These are phyloP conservation scores for Oenanthe oenanthe DNA, from an alignment of 2,113 vertebrate species.

Conservation along the genomic window DNA sequence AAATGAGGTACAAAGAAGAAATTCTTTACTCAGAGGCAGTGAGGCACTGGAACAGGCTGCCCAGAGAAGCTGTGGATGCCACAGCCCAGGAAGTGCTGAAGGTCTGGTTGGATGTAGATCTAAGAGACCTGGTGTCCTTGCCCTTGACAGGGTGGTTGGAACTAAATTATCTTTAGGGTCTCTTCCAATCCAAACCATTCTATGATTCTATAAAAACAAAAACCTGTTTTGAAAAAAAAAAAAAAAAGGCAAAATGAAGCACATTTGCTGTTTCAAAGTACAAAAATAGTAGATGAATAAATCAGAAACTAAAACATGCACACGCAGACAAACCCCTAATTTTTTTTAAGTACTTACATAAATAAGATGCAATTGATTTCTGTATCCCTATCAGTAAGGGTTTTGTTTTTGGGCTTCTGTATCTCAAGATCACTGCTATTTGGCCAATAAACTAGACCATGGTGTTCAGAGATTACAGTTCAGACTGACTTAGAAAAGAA, in stretches of 20 bases:
- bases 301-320: not conserved
- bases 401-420: not conserved
- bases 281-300: not conserved
- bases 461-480: not conserved
- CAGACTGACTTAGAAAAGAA: not conserved
- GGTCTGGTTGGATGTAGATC: not conserved
- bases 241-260: not conserved
- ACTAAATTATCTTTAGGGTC: not conserved
- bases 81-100: not conserved
- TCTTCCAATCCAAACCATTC: not conserved
- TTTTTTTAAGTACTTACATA: not conserved
- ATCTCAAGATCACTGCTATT: not conserved
- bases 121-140: not conserved
- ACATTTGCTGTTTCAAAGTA: not conserved
- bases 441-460: not conserved
- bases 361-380: not conserved
- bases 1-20: not conserved
- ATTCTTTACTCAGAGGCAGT: not conserved
- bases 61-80: not conserved
- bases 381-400: not conserved
- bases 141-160: not conserved
- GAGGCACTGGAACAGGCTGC: not conserved
- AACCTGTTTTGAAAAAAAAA: not conserved
- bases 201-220: not conserved
- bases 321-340: not conserved